Base-by-base conservation (phyloP, 2,888 invertebrate species). In the Rhynchonema sp. region DNA sequence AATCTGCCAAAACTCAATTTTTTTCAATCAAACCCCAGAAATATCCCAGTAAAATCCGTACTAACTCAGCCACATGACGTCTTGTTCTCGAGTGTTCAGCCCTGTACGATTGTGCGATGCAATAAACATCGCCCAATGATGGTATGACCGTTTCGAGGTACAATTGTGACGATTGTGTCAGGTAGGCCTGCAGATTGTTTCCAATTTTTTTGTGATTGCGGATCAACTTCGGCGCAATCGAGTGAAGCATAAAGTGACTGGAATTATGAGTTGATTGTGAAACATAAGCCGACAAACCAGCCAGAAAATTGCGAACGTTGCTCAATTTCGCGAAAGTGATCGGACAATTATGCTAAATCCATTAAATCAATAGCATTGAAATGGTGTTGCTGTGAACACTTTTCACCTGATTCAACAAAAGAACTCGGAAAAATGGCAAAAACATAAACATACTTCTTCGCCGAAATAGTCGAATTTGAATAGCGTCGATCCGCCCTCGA, bases 401-500 rank as follows among this genome's bases (percentile, higher is more conserved):
- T n/a, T n/a, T n/a, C n/a, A n/a, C n/a, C n/a, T 38, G 38, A 38
- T 38, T 38, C 6, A 38, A 38, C 38, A 38, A 38, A 38, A 38
- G 6, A 38, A 52, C 6, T 25, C n/a, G 6, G n/a, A n/a, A 6
- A 56, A 56, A n/a, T 56, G 55, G n/a, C 52, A 38, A 22, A 23
- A 30, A 2, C 26, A 27, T 28, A 17, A 30, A 28, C 22, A 28
- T n/a, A 75, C 75, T 67, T 77, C 76, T 70, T 80, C 78, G 54
- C 81, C 81, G 70, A 81, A 82, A 69, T 79, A 82, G 66, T 81
- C 75, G 28, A 82, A 73, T 65, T 78, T 88, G 76, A 98, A 98
- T 25, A 98, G 81, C 0, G 98, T 99, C 9, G 94, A 84, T 52
- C 98, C 98, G 22, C 98, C 98, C 77, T 98, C 98, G n/a, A 90